Evolutionary conservation across 2,797 vertebrate genomes (phyloP), one percentile per base, ranked within the genome.

Genomic region (Cossypha polioptera): DNA sequence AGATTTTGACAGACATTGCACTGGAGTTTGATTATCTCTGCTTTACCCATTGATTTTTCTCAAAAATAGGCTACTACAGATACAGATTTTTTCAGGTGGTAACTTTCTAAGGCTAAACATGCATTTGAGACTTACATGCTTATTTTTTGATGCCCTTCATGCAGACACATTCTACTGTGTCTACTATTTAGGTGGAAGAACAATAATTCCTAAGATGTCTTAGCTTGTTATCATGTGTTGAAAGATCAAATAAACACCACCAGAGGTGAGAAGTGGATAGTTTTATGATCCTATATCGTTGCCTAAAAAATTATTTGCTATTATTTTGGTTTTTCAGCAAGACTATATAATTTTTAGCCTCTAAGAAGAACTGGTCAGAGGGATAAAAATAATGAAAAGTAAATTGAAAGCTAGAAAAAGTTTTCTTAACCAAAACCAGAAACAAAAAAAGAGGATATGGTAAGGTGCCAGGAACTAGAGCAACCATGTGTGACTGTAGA

Each of bases 21-120:
- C 24, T 51, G 45, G 50, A 88, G 65, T 76, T 95, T 76, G 84
- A 85, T 87, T 77, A 82, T 58, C 57, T 91, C 72, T 80, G 42
- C 68, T 85, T 87, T 91, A 80, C 29, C 35, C 36, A 57, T 26
- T 82, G 48, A 79, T 96, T 95, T 92, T 80, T 72, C 65, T 83
- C 68, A 90, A 63, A 90, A 95, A 57, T 61, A 18, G n/a, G 45
- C 48, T 74, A 45, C 3, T 38, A 59, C 51, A 47, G 63, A 74
- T 89, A 69, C 7, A 82, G 77, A 73, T 77, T 62, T 92, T 94
- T 91, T 82, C 33, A 36, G n/a, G 18, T 74, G 51, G 18, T 47
- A 62, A 43, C 92, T 79, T 89, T 76, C 40, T 85, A 28, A 91
- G 86, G 51, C n/a, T 43, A 40, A 69, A 40, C 16, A 10, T 59